A percentile compares a stretch with the other conserved stretches of the same genome.
phyloP scores from a whole-genome alignment of 2,888 invertebrate species.

The Sclerodermus sp. region DNA sequence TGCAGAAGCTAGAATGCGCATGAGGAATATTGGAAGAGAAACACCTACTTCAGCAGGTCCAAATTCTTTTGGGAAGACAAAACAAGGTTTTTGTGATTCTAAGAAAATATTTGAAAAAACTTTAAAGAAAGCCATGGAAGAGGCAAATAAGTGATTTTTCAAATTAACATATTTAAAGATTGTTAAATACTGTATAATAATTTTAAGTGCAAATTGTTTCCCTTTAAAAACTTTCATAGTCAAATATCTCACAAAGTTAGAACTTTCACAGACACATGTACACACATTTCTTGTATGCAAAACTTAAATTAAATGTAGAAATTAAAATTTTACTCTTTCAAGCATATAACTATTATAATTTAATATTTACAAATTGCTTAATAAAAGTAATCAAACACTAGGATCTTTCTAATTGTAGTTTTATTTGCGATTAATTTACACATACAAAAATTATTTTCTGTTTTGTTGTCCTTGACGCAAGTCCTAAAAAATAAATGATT shows the following conservation, averaged over 20 bases:
- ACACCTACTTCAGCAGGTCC: slow-evolving; percentile 93
- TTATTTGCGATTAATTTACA: slow-evolving; percentile 29
- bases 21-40: slow-evolving; percentile 91
- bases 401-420: slow-evolving; percentile 23
- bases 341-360: too few species aligned
- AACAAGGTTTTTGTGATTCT: slow-evolving; percentile 88
- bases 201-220: too few species aligned
- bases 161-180: slow-evolving; percentile 13
- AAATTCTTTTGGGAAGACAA: slow-evolving; percentile 91
- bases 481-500: slow-evolving; percentile 49
- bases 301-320: too few species aligned
- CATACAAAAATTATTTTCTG: slow-evolving; percentile 49
- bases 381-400: slow-evolving; percentile 3
- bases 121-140: slow-evolving; percentile 73
- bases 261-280: too few species aligned
- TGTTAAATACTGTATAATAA: slow-evolving; percentile 42
- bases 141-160: slow-evolving; percentile 53
- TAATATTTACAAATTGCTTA: slow-evolving; percentile 3
- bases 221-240: too few species aligned
- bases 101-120: slow-evolving; percentile 87
- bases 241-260: too few species aligned
- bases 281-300: too few species aligned
- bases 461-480: slow-evolving; percentile 58
- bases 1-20: slow-evolving; percentile 87
- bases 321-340: too few species aligned